phyloP scores from a whole-genome alignment of 53 echinoderm and acorn worm genomes.

The Arbacia lixula region DNA sequence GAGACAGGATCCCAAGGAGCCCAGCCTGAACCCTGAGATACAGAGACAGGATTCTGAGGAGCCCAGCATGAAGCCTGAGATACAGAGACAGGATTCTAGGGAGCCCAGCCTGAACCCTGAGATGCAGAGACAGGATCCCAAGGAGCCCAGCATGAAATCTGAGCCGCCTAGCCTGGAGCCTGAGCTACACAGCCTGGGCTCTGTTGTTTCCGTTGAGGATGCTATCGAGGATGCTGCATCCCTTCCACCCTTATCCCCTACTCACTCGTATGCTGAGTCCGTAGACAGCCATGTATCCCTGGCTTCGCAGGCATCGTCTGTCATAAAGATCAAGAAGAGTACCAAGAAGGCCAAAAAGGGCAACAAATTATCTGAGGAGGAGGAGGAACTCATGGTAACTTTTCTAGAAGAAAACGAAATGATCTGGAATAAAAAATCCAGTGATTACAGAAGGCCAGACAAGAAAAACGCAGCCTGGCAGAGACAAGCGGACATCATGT shows the following conservation, averaged over 20 bases:
- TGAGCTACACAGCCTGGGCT: slow-evolving; percentile 15
- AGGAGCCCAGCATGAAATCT: slow-evolving; percentile 21
- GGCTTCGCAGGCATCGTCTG: slow-evolving; percentile 17
- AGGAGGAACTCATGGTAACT: slow-evolving; percentile 21
- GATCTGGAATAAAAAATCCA: slow-evolving; percentile 21
- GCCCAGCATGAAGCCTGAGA: slow-evolving; percentile 15
- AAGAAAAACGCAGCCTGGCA: slow-evolving; percentile 27
- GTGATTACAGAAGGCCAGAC: slow-evolving; percentile 24
- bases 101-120: slow-evolving; percentile 5
- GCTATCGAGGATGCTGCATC: slow-evolving; percentile 11
- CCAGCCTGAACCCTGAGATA: no score
- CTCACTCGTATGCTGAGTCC: background rate
- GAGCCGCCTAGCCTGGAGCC: slow-evolving; percentile 19
- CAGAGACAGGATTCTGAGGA: no score
- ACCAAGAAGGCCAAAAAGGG: slow-evolving; percentile 20
- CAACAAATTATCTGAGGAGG: slow-evolving; percentile 33
- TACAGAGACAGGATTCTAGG: no score
- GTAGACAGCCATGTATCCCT: slow-evolving; percentile 6
- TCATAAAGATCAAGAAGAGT: no score
- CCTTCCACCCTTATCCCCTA: slow-evolving; percentile 15
- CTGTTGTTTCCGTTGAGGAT: slow-evolving; percentile 32
- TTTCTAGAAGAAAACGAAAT: slow-evolving; percentile 27
- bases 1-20: no score
- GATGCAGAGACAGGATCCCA: no score
- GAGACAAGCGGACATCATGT: slow-evolving; percentile 22